Evolutionary conservation across 1,140 invertebrate species (phyloP), one percentile per base, ranked within the genome.

Genomic region (Aphelinus certus): DNA sequence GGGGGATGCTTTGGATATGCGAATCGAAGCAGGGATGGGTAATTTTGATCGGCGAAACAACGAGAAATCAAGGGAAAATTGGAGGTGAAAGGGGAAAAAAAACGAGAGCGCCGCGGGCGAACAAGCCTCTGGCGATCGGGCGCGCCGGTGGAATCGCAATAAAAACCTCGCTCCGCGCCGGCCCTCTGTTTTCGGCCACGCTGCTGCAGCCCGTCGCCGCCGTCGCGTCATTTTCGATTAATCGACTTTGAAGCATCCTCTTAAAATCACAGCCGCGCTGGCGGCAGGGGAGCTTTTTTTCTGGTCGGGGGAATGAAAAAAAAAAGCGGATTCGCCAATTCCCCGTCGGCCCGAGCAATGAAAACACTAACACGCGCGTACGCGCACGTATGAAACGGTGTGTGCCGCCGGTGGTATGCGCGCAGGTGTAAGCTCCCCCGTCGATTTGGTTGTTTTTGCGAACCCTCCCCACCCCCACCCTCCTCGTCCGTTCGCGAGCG

Each of bases 181-280:
- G n/a, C 56, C 43, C 45, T 55, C 49, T 47, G 26, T 5, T 57
- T n/a, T 26, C 53, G 5, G 7, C 7, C 26, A 0, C 26, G 26
- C 26, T 26, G 26, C 26, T 26, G 26, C 26, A 26, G 26, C 26
- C 26, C 26, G 26, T 26, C 26, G 26, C 26, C 26, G 26, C 56
- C 56, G 45, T 51, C 68, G 75, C 77, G 76, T 78, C 80, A 79
- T 79, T 77, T 76, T 80, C 77, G 77, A 80, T 80, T 82, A 80
- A 80, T 79, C 78, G 81, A 82, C 76, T 80, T 79, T 79, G 77
- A 79, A 75, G 77, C 62, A 82, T 80, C 79, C 79, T 81, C 78
- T 81, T 81, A 79, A 79, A 81, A 80, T 82, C 78, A 79, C 78
- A 78, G 72, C 53, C 1, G 47, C 58, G 3, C 47, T 2, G 0